phyloP scores from a whole-genome alignment of 2,888 invertebrate genomes.

The Torymus auratus region DNA sequence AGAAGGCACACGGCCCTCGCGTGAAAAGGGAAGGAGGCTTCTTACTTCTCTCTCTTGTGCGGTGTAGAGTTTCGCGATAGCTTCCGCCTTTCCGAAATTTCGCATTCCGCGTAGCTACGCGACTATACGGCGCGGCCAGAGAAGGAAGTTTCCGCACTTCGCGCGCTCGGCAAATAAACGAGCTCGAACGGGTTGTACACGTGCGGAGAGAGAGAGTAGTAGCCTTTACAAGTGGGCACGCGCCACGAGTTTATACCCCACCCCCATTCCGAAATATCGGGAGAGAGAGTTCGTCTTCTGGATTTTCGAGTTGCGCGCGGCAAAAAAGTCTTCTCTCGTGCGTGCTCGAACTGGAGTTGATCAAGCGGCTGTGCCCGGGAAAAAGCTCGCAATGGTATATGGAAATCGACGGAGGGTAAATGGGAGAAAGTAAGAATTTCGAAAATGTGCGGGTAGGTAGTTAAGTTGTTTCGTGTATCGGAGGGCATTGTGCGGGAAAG shows the following conservation, averaged over 20 bases:
- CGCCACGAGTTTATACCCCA: conserved; percentile 9
- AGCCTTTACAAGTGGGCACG: conserved; percentile 6
- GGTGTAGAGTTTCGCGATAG: conserved; percentile 22
- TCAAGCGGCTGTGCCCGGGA: too few species aligned
- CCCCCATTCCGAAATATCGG: background rate
- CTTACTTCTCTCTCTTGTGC: background rate
- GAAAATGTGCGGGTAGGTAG: too few species aligned
- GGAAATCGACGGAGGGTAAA: too few species aligned
- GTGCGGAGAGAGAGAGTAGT: background rate
- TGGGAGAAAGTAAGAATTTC: too few species aligned
- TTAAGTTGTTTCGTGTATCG: too few species aligned
- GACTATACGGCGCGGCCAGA: conserved; percentile 45
- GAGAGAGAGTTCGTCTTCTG: background rate
- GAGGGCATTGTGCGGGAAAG: too few species aligned
- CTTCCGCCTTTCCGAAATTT: conserved; percentile 60
- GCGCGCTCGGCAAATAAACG: conserved; percentile 34
- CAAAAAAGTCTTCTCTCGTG: background rate
- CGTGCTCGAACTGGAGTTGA: background rate
- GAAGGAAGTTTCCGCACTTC: conserved; percentile 55
- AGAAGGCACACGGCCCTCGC: too few species aligned
- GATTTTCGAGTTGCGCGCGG: conserved; percentile 5
- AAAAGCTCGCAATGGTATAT: too few species aligned
- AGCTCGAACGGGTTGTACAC: background rate
- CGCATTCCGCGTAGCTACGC: conserved; percentile 65
- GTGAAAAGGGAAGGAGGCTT: too few species aligned